Base-by-base conservation (phyloP, 1,140 invertebrate species). In the Cepaea nemoralis region DNA sequence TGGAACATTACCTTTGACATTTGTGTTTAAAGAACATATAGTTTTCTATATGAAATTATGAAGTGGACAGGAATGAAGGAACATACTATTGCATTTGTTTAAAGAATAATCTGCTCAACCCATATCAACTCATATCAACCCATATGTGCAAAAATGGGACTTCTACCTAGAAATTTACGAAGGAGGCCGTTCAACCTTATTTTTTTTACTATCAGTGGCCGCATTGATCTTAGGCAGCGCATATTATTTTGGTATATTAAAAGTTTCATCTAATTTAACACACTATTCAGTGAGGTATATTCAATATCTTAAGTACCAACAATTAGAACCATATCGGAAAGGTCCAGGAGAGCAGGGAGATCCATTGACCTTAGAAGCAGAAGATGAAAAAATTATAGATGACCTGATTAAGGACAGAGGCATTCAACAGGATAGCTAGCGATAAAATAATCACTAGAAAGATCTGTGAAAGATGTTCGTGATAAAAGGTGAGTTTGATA, bases 351-450 rank as follows among this genome's bases (percentile, higher is more conserved):
- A 91, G 84, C 77, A 81, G 2, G 91, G 91, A 35, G 63, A 70
- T 40, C 66, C 86, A 0, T 83, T 91, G 0, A 31, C 81, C 33
- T 82, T 91, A 24, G 35, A 83, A 76, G 89, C 87, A 27, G 87
- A 88, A 55, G 88, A 90, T 27, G 87, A 87, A 71, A 67, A 80
- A 45, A 48, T 84, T 33, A 87, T 85, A 31, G 87, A 87, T 48
- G 82, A 80, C n/a, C 50, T 91, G 24, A 94, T 95, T 86, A 93
- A 95, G 83, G 95, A 94, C n/a, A 74, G 96, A 97, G 91, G 97
- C 97, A 5, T 97, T 98, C 88, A 98, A 99, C 92, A 94, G 96
- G 42, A 93, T 96, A 63, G 93, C 97, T 0, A 97, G 96, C 89
- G 96, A 98, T 89, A 95, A 95, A 91, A 97, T 99, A n/a, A 85